These are phyloP conservation scores for Pemphredon lugubris DNA, from an alignment of 2,888 invertebrate species.

Conservation along the genomic window DNA sequence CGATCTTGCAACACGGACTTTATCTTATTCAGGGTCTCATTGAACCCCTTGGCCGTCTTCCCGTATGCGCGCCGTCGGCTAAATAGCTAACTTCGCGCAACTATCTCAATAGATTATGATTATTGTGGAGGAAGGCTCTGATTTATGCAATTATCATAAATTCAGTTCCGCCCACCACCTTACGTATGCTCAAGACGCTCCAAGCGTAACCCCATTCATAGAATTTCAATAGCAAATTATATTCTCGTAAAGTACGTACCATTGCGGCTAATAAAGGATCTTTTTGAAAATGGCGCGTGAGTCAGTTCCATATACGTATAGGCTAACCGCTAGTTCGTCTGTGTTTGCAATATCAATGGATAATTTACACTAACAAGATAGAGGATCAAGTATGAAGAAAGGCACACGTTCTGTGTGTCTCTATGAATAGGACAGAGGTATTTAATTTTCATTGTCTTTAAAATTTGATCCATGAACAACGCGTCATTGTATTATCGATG, in stretches of 20 bases:
- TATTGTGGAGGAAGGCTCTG: conserved; percentile 80
- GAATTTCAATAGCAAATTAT: conserved; percentile 79
- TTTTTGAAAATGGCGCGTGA: too few relatives aligned
- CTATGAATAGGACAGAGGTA: too few relatives aligned
- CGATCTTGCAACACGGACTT: conserved; percentile 67
- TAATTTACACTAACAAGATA: too few relatives aligned
- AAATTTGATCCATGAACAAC: too few relatives aligned
- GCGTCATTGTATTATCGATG: too few relatives aligned
- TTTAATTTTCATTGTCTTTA: too few relatives aligned
- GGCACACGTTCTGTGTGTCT: too few relatives aligned
- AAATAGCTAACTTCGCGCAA: conserved; percentile 80
- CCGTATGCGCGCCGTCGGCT: conserved; percentile 75
- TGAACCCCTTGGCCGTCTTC: conserved; percentile 66
- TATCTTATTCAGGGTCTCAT: conserved; percentile 73
- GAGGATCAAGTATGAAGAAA: too few relatives aligned
- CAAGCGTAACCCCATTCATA: conserved; percentile 73
- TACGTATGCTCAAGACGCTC: conserved; percentile 77
- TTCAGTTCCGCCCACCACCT: conserved; percentile 74
- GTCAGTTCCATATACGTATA: too few relatives aligned
- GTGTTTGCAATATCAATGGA: too few relatives aligned
- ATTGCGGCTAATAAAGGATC: conserved; percentile 1
- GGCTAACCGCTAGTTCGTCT: too few relatives aligned
- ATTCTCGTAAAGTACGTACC: conserved; percentile 63
- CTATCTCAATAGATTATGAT: conserved; percentile 81
- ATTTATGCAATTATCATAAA: conserved; percentile 81